A percentile compares a stretch with the other conserved stretches of the same genome.
These are phyloP conservation scores for Habrosyne pyritoides DNA, from an alignment of 2,888 invertebrate species.

Conservation along the genomic window DNA sequence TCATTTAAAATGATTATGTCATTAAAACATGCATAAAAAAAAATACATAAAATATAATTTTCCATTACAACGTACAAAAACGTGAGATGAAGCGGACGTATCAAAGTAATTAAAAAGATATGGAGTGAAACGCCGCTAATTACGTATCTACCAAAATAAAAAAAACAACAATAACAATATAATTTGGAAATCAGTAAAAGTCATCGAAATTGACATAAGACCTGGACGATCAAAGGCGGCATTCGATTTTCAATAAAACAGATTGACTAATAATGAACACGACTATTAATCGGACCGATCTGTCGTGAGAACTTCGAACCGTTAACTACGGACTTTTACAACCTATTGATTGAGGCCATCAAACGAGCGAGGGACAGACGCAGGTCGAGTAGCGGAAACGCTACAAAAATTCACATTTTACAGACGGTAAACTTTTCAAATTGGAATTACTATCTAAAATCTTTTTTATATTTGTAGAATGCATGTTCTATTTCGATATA, in stretches of 20 bases:
- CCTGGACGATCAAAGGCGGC: conserved; percentile 71
- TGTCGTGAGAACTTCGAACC: conserved; percentile 78
- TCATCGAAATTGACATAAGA: conserved; percentile 67
- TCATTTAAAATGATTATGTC: background rate
- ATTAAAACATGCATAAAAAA: background rate
- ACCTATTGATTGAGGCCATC: conserved; percentile 50
- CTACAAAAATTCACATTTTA: too few relatives aligned
- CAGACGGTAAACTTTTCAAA: too few relatives aligned
- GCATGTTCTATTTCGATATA: too few relatives aligned
- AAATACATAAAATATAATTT: background rate
- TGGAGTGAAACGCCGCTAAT: conserved; percentile 53
- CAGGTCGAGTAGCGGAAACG: conserved; percentile 4
- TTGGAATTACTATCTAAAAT: too few relatives aligned
- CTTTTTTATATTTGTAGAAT: too few relatives aligned
- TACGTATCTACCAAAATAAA: conserved; percentile 25
- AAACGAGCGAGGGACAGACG: conserved; percentile 32
- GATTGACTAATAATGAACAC: conserved; percentile 80
- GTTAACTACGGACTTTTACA: conserved; percentile 75
- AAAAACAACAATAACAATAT: conserved; percentile 44
- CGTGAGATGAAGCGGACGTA: background rate
- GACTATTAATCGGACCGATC: conserved; percentile 67
- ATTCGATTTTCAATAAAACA: conserved; percentile 71
- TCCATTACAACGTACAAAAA: background rate
- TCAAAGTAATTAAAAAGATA: conserved; percentile 42
- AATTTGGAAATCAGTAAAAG: conserved; percentile 37